phyloP scores from a whole-genome alignment of 2,888 invertebrate genomes.

The Perdita meconis region DNA sequence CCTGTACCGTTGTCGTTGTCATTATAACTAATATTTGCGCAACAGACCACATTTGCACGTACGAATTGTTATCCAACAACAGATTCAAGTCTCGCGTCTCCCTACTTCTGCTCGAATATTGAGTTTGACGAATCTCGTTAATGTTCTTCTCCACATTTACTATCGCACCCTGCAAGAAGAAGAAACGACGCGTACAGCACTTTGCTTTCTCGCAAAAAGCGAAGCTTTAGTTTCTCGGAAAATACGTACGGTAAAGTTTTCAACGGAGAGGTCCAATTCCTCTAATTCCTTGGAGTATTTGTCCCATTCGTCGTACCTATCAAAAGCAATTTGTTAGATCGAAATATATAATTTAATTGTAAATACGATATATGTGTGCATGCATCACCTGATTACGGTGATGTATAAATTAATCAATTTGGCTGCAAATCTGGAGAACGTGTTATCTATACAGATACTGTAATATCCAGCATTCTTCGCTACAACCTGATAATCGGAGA shows the following conservation, averaged over 20 bases:
- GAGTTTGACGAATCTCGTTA: slow-evolving; percentile 93
- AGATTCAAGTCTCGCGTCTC: slow-evolving; percentile 94
- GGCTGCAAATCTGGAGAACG: slow-evolving; percentile 95
- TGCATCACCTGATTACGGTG: slow-evolving; percentile 90
- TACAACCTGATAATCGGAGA: slow-evolving; percentile 94
- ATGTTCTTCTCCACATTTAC: slow-evolving; percentile 93
- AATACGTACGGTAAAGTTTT: slow-evolving; percentile 93
- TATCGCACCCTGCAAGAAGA: slow-evolving; percentile 87
- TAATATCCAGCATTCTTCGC: slow-evolving; percentile 92
- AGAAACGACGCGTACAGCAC: background rate
- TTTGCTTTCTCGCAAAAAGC: too few relatives aligned
- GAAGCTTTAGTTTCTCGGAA: too few relatives aligned
- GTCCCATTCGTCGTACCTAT: slow-evolving; percentile 96
- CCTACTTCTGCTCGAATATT: slow-evolving; percentile 91
- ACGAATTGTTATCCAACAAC: slow-evolving; percentile 91
- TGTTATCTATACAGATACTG: slow-evolving; percentile 96
- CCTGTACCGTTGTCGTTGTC: slow-evolving; percentile 91
- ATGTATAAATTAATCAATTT: slow-evolving; percentile 96
- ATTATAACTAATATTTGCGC: slow-evolving; percentile 93
- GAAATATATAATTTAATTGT: too few relatives aligned
- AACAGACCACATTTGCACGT: slow-evolving; percentile 95
- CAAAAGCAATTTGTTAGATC: background rate
- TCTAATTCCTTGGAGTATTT: slow-evolving; percentile 95
- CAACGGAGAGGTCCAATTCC: slow-evolving; percentile 93
- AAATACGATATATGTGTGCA: background rate